A percentile compares a stretch with the other conserved stretches of the same genome.
These are phyloP conservation scores for Neocrepidodera transversa DNA, from an alignment of 2,888 invertebrate genomes.

Conservation along the genomic window DNA sequence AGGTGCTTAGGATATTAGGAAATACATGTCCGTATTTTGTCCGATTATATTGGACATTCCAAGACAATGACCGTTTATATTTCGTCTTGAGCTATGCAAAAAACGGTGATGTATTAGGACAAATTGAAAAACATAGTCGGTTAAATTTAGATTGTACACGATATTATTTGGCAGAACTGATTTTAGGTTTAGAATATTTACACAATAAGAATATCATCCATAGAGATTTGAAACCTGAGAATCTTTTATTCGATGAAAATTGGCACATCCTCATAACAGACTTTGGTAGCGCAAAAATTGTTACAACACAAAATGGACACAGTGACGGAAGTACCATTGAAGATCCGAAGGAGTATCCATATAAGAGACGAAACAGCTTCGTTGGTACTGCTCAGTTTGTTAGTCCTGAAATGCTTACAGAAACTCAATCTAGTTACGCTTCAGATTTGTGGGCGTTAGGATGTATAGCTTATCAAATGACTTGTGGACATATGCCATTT, in stretches of 20 bases:
- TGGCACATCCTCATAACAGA: constrained; percentile 98
- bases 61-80: constrained; percentile 90
- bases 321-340: constrained; percentile 45
- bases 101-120: constrained; percentile 91
- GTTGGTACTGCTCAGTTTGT: constrained; percentile 97
- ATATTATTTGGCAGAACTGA: constrained; percentile 94
- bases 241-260: constrained; percentile 91
- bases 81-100: constrained; percentile 95
- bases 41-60: constrained; percentile 94
- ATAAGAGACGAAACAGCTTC: constrained; percentile 67
- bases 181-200: constrained; percentile 83
- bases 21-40: constrained; percentile 81
- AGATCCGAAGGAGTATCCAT: constrained; percentile 47
- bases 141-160: constrained; percentile 88
- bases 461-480: constrained; percentile 96
- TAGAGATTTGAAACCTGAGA: constrained; percentile 97
- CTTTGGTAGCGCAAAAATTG: constrained; percentile 94
- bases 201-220: constrained; percentile 90
- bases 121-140: constrained; percentile 88
- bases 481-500: constrained; percentile 71
- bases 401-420: constrained; percentile 92
- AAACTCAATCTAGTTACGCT: constrained; percentile 75
- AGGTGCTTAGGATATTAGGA: constrained; percentile 86
- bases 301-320: constrained; percentile 56
- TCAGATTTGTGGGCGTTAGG: constrained; percentile 98